A percentile compares a stretch with the other conserved stretches of the same genome.
phyloP scores from a whole-genome alignment of 1,140 invertebrate genomes.

The Doryteuthis pealeii region DNA sequence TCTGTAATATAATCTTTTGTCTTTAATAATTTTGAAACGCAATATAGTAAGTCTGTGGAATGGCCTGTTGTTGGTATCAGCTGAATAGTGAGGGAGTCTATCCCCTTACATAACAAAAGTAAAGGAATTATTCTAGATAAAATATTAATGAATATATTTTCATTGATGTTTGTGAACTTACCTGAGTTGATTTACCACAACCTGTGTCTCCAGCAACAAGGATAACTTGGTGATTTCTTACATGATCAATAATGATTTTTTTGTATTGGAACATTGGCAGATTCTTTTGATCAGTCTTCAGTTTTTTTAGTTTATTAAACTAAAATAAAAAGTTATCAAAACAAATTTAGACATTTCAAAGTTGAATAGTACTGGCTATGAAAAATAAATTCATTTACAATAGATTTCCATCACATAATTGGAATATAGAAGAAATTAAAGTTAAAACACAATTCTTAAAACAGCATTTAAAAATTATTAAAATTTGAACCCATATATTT shows the following conservation, averaged over 20 bases:
- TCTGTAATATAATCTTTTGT: no score
- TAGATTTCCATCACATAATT: not conserved
- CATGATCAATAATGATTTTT: constrained; percentile 72
- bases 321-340: constrained; percentile 21
- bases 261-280: constrained; percentile 83
- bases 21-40: no score
- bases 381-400: not conserved
- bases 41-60: no score
- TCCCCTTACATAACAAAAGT: no score
- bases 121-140: no score
- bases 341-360: not conserved
- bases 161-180: constrained; percentile 30
- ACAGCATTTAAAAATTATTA: not conserved
- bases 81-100: no score
- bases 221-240: constrained; percentile 76
- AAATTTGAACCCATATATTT: not conserved
- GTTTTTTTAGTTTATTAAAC: constrained; percentile 74
- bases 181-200: constrained; percentile 97
- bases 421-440: not conserved
- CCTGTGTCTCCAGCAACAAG: constrained; percentile 84
- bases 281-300: constrained; percentile 76
- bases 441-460: not conserved
- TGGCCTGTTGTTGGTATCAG: no score
- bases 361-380: not conserved
- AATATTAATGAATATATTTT: no score